phyloP scores from a whole-genome alignment of 2,888 invertebrate genomes.

The Dysmachus trigonus region DNA sequence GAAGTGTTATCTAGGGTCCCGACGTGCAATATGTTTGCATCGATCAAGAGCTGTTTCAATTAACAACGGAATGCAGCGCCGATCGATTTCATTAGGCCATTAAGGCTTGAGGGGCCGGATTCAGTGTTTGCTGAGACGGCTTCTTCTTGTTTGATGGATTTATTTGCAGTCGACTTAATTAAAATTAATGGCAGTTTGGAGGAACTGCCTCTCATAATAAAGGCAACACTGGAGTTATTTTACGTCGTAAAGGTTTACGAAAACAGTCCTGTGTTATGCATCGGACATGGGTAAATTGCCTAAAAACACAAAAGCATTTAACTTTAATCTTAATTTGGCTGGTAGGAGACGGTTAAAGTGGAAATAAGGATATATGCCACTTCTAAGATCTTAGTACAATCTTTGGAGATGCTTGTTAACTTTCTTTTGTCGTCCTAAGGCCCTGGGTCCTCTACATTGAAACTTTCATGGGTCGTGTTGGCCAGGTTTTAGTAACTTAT shows the following conservation, averaged over 20 bases:
- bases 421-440: too few relatives aligned
- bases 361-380: too few relatives aligned
- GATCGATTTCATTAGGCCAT: not conserved
- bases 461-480: too few relatives aligned
- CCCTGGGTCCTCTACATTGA: too few relatives aligned
- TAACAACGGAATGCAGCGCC: not conserved
- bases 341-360: too few relatives aligned
- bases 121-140: not conserved
- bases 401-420: too few relatives aligned
- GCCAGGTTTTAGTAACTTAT: too few relatives aligned
- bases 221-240: not conserved
- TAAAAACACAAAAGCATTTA: not conserved
- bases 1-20: not conserved
- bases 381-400: too few relatives aligned
- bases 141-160: not conserved
- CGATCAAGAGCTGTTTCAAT: not conserved
- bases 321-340: not conserved
- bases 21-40: not conserved
- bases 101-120: not conserved
- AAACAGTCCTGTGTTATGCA: not conserved
- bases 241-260: not conserved
- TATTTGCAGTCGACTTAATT: not conserved
- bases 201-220: not conserved
- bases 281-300: not conserved
- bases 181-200: not conserved